A percentile compares a stretch with the other conserved stretches of the same genome.
These are phyloP conservation scores for Trypoxylus dichotomus DNA, from an alignment of 1,140 invertebrate species.

Conservation along the genomic window DNA sequence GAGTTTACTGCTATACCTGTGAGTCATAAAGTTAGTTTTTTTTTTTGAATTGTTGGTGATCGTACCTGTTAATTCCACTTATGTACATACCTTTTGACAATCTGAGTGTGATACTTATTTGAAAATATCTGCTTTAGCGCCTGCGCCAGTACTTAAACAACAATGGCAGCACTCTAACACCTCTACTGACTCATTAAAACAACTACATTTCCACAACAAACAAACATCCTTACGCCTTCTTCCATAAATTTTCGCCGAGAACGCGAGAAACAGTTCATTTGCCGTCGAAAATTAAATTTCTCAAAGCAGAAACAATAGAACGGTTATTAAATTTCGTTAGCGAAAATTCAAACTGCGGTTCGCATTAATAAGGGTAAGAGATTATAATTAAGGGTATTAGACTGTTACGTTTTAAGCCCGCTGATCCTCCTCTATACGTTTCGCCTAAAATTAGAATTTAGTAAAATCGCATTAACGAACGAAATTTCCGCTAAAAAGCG, in stretches of 20 bases:
- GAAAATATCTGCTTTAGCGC: no score
- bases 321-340: constrained; percentile 15
- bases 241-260: not conserved
- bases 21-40: no score
- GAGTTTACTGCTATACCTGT: no score
- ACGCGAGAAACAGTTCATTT: not conserved
- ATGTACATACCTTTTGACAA: not conserved
- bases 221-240: not conserved
- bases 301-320: constrained; percentile 15
- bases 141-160: not conserved
- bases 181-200: not conserved
- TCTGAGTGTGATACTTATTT: not conserved
- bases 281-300: not conserved
- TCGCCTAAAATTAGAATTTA: constrained; percentile 11
- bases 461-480: constrained; percentile 9
- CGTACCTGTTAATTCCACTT: no score
- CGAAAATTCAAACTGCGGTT: constrained; percentile 5
- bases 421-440: not conserved
- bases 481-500: not conserved
- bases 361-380: constrained; percentile 18
- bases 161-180: not conserved
- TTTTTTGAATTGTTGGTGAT: no score
- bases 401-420: constrained; percentile 12
- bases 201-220: not conserved
- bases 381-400: constrained; percentile 19